Base-by-base conservation (phyloP, 2,888 invertebrate species). In the Empis stercorea region DNA sequence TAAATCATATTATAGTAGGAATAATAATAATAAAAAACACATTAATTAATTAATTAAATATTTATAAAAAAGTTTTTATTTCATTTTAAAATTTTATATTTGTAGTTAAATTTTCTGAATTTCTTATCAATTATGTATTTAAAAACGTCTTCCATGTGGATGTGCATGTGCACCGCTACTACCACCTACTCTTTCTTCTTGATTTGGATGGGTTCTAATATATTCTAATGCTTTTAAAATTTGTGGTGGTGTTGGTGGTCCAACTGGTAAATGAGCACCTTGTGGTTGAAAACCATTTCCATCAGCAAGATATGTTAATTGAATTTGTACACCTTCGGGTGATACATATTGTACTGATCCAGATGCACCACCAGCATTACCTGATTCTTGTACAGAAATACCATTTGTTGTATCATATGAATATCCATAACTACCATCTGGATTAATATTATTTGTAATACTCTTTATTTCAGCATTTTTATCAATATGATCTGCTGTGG, bases 361-460 rank as follows among this genome's bases (percentile, higher is more conserved):
- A 47, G 72, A 67, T 1, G 73, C 76, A 57, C 74, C 75, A 61
- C 71, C 72, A 52, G 78, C 58, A 43, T 57, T 65, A 53, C 80
- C 81, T 16, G 58, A 53, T 57, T 78, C 78, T 54, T 78, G 71
- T 7, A 63, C 76, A 0, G 60, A 48, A 58, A 81, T 81, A 14
- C 80, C 80, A 57, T 81, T 80, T 14, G 70, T 68, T 52, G 80
- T 79, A 55, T 76, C 68, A 58, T 61, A 80, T 5, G 50, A 46
- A 59, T 64, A 76, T 0, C 57, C 46, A 61, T 65, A 79, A 43
- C 61, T 56, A 15, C 69, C 61, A 49, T 77, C 76, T 47, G 63
- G 61, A 49, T 58, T 59, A 3, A 61, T 32, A 43, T 66, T 59
- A 45, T 48, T 73, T 65, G 38, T 59, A 51, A 45, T 75, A 68